A percentile compares a stretch with the other conserved stretches of the same genome.
Conservation (phyloP, 2,797 vertebrate species). For the Eutrigla gurnardus region DNA sequence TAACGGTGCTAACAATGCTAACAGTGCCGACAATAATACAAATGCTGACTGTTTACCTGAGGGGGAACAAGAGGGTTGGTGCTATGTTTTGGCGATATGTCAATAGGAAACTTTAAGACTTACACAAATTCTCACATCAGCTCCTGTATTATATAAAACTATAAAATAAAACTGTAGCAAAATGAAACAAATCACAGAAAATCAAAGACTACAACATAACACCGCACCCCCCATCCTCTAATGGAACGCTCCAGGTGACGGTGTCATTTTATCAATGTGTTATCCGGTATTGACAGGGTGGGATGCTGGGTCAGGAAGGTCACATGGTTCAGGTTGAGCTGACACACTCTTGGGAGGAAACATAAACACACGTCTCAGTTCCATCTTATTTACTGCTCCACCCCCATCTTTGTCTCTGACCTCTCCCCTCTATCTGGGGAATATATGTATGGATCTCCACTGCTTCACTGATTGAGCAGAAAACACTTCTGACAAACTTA, state of each 20-base stretch:
- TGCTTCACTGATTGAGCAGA: conserved; percentile 57
- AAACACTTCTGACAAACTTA: conserved; percentile 32
- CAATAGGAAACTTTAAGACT: too few species aligned
- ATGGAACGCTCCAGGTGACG: conserved; percentile 59
- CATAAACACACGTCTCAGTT: conserved; percentile 48
- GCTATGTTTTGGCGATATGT: too few species aligned
- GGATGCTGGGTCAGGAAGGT: conserved; percentile 53
- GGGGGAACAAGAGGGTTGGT: neutral
- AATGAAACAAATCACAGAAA: neutral
- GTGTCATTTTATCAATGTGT: conserved; percentile 61
- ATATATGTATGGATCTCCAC: conserved; percentile 55
- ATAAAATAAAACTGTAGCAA: neutral
- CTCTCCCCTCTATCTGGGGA: conserved; percentile 58
- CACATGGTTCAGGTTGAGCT: conserved; percentile 48
- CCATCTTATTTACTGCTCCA: conserved; percentile 72
- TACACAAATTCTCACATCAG: neutral
- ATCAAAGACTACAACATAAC: neutral
- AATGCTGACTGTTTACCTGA: neutral
- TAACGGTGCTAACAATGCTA: neutral
- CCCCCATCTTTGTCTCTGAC: conserved; percentile 62
- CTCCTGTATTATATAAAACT: neutral
- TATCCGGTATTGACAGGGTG: conserved; percentile 66
- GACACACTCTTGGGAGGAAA: conserved; percentile 41
- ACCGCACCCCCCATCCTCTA: neutral
- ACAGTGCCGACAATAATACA: neutral